Conservation (phyloP, 1,140 invertebrate genomes). For the Drosophila aff. region DNA sequence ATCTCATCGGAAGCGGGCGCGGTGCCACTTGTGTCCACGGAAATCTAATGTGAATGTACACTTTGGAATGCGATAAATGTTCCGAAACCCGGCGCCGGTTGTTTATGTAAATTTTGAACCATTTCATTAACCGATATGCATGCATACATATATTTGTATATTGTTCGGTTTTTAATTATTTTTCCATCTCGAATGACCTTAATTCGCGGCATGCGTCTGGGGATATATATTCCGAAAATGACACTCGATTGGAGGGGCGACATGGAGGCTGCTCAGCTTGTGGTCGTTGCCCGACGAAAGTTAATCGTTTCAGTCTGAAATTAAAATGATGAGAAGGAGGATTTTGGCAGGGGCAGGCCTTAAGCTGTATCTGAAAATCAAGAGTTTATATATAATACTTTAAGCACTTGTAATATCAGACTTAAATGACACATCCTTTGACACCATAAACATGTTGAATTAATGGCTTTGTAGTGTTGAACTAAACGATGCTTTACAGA, state of each 20-base stretch:
- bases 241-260: constrained; percentile 18
- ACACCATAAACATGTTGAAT: constrained; percentile 6
- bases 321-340: constrained; percentile 14
- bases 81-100: constrained; percentile 53
- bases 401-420: constrained; percentile 33
- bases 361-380: constrained; percentile 4
- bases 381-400: constrained; percentile 1
- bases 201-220: constrained; percentile 54
- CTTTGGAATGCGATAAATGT: too few species aligned
- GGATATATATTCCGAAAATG: constrained; percentile 33
- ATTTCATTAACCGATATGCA: constrained; percentile 55
- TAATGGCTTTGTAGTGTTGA: constrained; percentile 18
- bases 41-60: too few species aligned
- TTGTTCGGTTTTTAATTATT: constrained; percentile 55
- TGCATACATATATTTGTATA: constrained; percentile 20
- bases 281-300: constrained; percentile 63
- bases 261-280: constrained; percentile 50
- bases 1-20: too few species aligned
- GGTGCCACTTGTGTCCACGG: too few species aligned
- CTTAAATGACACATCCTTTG: constrained; percentile 31
- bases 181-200: constrained; percentile 58
- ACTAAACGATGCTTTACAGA: constrained; percentile 1
- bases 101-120: constrained; percentile 60
- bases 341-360: constrained; percentile 1
- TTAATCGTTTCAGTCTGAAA: constrained; percentile 54